Evolutionary conservation across 2,797 vertebrate species (phyloP).

Genomic region (Rhyacichthys aspro): DNA sequence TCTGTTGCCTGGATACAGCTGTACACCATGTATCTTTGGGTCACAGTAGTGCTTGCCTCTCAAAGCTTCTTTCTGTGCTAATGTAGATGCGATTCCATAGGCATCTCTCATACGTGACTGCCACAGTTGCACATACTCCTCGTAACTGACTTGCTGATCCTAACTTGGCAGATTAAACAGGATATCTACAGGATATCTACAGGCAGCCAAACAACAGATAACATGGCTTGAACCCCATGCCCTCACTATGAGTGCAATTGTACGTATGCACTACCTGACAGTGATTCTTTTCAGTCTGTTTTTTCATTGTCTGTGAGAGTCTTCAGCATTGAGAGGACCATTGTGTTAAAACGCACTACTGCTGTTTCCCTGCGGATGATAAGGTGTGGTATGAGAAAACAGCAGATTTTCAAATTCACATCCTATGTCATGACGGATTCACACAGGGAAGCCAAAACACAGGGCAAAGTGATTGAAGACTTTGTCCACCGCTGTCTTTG

Average conservation of each 20-base stretch:
- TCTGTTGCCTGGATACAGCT: slow-evolving; percentile 4
- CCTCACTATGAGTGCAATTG: neutral
- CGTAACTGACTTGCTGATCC: neutral
- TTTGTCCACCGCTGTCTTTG: neutral
- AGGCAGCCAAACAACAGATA: neutral
- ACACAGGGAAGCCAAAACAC: neutral
- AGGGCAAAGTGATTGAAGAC: slow-evolving; percentile 1
- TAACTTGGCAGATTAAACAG: neutral
- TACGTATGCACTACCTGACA: too few relatives aligned
- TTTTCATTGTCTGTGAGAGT: neutral
- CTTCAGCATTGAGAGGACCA: neutral
- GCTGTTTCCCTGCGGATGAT: neutral
- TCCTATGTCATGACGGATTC: neutral
- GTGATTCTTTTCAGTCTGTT: neutral
- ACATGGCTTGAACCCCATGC: neutral
- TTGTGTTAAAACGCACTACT: neutral
- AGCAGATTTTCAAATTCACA: neutral
- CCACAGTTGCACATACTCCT: neutral
- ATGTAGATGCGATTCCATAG: neutral
- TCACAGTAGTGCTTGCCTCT: neutral
- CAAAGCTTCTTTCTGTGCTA: slow-evolving; percentile 2
- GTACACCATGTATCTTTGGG: neutral
- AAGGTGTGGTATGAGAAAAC: neutral
- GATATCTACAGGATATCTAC: neutral
- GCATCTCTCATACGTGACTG: neutral